Conservation (phyloP, 1,140 invertebrate species). For the Meteorus sp. region DNA sequence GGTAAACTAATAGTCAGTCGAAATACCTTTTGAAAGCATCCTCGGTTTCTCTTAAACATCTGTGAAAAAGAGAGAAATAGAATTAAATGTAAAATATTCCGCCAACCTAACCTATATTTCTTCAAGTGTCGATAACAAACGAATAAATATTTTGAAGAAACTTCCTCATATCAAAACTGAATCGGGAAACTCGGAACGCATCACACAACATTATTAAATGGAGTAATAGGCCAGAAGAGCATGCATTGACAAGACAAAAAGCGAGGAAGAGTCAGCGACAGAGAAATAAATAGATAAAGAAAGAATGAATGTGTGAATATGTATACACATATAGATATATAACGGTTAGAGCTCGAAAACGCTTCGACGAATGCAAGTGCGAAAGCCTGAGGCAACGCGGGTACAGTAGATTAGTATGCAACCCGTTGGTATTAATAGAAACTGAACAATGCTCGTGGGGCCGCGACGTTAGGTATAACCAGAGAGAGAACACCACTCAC, state of each 20-base stretch:
- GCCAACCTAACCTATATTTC: too few relatives aligned
- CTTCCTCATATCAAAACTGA: too few relatives aligned
- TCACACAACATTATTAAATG: slow-evolving; percentile 30
- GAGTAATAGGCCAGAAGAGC: slow-evolving; percentile 50
- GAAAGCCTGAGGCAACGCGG: slow-evolving; percentile 22
- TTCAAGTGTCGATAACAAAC: too few relatives aligned
- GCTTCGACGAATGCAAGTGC: slow-evolving; percentile 44
- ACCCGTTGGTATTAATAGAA: slow-evolving; percentile 53
- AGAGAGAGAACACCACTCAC: slow-evolving; percentile 7
- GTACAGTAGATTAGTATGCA: slow-evolving; percentile 53
- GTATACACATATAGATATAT: background rate
- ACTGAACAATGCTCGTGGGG: slow-evolving; percentile 52
- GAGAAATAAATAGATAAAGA: too few relatives aligned
- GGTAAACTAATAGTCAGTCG: slow-evolving; percentile 46
- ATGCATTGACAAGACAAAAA: slow-evolving; percentile 14
- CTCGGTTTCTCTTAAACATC: slow-evolving; percentile 28
- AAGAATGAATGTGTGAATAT: background rate
- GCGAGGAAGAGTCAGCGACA: too few relatives aligned
- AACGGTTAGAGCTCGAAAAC: slow-evolving; percentile 42
- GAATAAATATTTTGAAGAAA: too few relatives aligned
- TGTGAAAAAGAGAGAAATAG: too few relatives aligned
- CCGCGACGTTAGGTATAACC: slow-evolving; percentile 19
- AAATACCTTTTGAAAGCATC: slow-evolving; percentile 57
- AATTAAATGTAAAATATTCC: too few relatives aligned
- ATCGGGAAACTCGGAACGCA: too few relatives aligned